Evolutionary conservation across 2,797 vertebrate genomes (phyloP).

Genomic region (Dendrocincla fuliginosa): DNA sequence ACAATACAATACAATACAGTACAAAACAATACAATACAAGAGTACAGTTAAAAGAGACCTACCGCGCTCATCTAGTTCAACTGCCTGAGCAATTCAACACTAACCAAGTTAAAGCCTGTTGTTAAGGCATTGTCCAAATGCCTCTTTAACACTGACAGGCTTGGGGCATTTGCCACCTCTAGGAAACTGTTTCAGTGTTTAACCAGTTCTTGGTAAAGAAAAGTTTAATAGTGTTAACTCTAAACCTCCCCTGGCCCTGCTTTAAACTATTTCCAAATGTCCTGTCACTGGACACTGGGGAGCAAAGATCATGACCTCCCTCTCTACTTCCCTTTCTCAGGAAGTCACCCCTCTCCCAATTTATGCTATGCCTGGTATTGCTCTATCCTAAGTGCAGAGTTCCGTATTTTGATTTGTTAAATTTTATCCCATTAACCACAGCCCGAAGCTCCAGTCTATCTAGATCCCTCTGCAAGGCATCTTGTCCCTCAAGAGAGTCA

Average conservation of each 20-base stretch:
- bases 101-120: background rate
- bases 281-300: background rate
- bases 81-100: background rate
- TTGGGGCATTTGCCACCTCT: background rate
- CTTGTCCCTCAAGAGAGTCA: background rate
- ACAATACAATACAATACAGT: background rate
- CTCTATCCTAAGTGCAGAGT: background rate
- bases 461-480: background rate
- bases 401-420: background rate
- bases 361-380: background rate
- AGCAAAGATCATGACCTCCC: background rate
- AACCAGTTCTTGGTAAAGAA: background rate
- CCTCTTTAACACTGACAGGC: background rate
- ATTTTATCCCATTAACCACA: background rate
- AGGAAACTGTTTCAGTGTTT: background rate
- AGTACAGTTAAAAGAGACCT: background rate
- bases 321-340: background rate
- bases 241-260: background rate
- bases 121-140: background rate
- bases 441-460: background rate
- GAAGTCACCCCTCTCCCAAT: background rate
- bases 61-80: background rate
- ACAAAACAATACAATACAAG: background rate
- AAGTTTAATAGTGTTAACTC: background rate
- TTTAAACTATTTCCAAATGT: background rate